Evolutionary conservation across 2,888 invertebrate genomes (phyloP).

Genomic region (Helicoverpa assulta): DNA sequence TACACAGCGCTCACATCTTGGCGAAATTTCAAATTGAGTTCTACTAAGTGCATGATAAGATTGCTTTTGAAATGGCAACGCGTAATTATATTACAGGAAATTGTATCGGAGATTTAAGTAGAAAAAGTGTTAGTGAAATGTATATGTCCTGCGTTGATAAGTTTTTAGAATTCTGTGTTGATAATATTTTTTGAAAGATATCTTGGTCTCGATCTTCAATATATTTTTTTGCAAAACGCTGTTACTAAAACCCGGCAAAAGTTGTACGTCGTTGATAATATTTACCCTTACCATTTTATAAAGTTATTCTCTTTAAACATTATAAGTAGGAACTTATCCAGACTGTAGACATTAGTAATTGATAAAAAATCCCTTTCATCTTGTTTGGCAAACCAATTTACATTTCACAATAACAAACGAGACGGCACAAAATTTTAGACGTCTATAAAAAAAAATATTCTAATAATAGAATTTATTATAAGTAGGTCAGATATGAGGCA

Average conservation of each 20-base stretch:
- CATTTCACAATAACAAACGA: no score
- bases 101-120: constrained; percentile 76
- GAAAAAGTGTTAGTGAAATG: constrained; percentile 72
- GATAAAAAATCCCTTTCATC: neutral
- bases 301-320: neutral
- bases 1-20: constrained; percentile 35
- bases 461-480: no score
- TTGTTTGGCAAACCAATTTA: neutral
- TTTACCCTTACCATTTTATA: neutral
- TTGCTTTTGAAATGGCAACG: constrained; percentile 55
- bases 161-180: constrained; percentile 12
- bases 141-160: constrained; percentile 58
- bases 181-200: neutral
- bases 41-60: constrained; percentile 59
- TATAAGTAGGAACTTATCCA: neutral
- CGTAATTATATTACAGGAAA: constrained; percentile 74
- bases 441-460: no score
- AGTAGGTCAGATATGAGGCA: no score
- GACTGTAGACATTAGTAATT: neutral
- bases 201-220: neutral
- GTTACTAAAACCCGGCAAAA: neutral
- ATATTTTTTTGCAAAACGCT: no score
- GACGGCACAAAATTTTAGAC: no score
- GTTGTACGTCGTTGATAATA: neutral
- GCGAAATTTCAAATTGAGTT: constrained; percentile 65